Percentiles rank a stretch among this genome's conserved stretches.
Evolutionary conservation across 2,888 invertebrate species (phyloP).

Genomic region (Aleiodes testaceus): DNA sequence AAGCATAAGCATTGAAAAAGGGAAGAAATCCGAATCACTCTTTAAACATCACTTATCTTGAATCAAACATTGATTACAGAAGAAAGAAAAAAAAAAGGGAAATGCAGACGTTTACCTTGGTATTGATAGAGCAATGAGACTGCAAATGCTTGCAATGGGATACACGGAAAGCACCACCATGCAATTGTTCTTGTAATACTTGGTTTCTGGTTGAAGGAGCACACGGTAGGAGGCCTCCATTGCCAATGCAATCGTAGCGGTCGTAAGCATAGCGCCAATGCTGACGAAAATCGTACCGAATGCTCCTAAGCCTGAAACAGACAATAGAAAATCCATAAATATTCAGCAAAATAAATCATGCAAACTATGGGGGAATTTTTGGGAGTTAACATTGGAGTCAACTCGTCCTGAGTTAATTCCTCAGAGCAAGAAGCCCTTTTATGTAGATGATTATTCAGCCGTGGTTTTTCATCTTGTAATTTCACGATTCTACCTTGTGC

Average conservation of each 20-base stretch:
- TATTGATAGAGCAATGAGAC: conserved; percentile 64
- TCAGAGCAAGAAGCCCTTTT: background rate
- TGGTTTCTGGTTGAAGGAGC: conserved; percentile 62
- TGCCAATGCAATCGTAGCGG: conserved; percentile 62
- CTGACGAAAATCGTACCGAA: conserved; percentile 63
- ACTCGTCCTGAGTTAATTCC: background rate
- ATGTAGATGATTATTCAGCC: conserved; percentile 15
- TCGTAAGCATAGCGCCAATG: conserved; percentile 60
- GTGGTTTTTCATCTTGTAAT: conserved; percentile 12
- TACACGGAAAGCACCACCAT: conserved; percentile 63
- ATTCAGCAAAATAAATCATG: background rate
- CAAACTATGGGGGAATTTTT: too few species aligned
- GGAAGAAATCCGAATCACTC: background rate
- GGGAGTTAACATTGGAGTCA: too few species aligned
- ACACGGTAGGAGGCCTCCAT: conserved; percentile 63
- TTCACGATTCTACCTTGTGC: conserved; percentile 7
- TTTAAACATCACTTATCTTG: background rate
- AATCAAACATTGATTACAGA: background rate
- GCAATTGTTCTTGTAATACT: conserved; percentile 62
- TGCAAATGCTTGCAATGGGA: conserved; percentile 66
- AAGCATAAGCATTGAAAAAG: too few species aligned
- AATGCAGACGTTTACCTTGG: conserved; percentile 62
- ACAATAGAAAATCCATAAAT: background rate
- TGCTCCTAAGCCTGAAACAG: conserved; percentile 62
- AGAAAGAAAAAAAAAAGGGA: background rate